A percentile compares a stretch with the other conserved stretches of the same genome.
Evolutionary conservation across 2,888 invertebrate genomes (phyloP).

Genomic region (Drosophila trichaetosa): DNA sequence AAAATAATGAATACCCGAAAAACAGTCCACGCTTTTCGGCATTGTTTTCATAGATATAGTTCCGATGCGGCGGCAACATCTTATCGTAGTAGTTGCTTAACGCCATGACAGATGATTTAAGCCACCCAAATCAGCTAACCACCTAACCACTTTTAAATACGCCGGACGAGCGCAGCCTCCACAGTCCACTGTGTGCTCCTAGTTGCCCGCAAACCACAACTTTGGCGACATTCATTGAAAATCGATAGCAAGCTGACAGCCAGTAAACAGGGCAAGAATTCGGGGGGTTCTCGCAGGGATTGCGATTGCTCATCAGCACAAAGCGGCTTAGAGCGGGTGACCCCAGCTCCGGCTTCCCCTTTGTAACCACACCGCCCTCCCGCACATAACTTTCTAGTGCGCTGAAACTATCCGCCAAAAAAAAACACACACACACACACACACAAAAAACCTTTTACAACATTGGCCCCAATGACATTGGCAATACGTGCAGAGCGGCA

Average conservation of each 20-base stretch:
- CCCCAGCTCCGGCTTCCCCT: neutral
- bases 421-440: constrained; percentile 12
- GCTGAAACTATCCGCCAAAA: constrained; percentile 51
- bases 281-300: neutral
- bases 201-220: neutral
- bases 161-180: constrained; percentile 18
- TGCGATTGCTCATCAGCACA: constrained; percentile 37
- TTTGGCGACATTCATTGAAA: constrained; percentile 53
- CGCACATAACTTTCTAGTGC: constrained; percentile 35
- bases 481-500: constrained; percentile 27
- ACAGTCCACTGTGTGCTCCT: no score
- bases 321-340: constrained; percentile 44
- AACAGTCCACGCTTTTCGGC: constrained; percentile 14
- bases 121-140: constrained; percentile 23
- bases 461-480: constrained; percentile 72
- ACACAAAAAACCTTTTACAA: constrained; percentile 18
- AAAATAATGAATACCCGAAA: constrained; percentile 13
- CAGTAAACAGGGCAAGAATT: neutral
- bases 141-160: constrained; percentile 4
- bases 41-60: neutral
- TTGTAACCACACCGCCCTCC: neutral
- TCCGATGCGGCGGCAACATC: neutral
- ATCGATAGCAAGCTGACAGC: constrained; percentile 54
- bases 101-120: constrained; percentile 35
- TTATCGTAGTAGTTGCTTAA: constrained; percentile 12